Conservation (phyloP, 2,888 invertebrate genomes). For the Cheilosia grossa region DNA sequence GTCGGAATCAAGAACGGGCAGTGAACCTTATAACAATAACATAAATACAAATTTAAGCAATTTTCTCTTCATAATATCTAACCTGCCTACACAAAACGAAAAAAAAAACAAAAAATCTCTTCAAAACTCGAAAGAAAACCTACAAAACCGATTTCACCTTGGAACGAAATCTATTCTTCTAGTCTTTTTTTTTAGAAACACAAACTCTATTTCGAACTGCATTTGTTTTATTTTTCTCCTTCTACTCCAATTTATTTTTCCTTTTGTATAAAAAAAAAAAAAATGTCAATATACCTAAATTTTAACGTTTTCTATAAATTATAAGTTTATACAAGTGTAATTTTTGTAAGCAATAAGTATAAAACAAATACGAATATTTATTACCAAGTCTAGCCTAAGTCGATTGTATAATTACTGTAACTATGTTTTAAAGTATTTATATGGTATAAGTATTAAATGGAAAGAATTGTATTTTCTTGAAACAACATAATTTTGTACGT, state of each 20-base stretch:
- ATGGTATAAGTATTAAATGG: constrained; percentile 41
- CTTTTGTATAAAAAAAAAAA: constrained; percentile 14
- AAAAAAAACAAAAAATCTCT: constrained; percentile 23
- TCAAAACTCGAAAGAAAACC: constrained; percentile 15
- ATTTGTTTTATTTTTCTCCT: constrained; percentile 19
- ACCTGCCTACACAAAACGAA: constrained; percentile 17
- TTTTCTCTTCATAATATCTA: constrained; percentile 13
- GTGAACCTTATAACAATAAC: constrained; percentile 47
- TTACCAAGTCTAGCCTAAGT: constrained; percentile 60
- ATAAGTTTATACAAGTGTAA: constrained; percentile 46
- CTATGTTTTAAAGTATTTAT: constrained; percentile 39
- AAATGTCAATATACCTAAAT: constrained; percentile 18
- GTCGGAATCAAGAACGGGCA: constrained; percentile 82
- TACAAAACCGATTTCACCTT: constrained; percentile 23
- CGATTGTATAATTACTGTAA: constrained; percentile 41
- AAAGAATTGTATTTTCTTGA: constrained; percentile 35
- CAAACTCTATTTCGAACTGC: constrained; percentile 32
- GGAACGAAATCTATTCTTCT: constrained; percentile 40
- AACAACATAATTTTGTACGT: constrained; percentile 46
- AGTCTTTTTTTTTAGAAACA: constrained; percentile 53
- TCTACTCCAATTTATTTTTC: not conserved
- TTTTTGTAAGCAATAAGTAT: constrained; percentile 63
- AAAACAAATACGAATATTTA: constrained; percentile 53
- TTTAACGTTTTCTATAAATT: constrained; percentile 19
- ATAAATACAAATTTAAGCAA: constrained; percentile 9